phyloP scores from a whole-genome alignment of 2,113 vertebrate species.

The Thinocorus orbignyianus region DNA sequence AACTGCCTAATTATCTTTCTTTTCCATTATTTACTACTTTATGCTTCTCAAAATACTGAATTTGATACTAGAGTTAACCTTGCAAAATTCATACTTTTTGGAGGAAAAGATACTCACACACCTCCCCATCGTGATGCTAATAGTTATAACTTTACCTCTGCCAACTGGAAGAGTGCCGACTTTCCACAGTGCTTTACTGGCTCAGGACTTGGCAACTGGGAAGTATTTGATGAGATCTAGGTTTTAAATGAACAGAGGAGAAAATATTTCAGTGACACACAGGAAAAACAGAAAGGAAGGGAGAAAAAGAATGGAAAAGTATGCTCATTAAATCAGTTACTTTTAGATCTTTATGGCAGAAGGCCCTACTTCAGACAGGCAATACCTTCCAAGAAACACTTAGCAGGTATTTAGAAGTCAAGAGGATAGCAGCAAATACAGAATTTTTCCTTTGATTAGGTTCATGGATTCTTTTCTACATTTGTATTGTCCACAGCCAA shows the following conservation, averaged over 20 bases:
- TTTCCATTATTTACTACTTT: not conserved
- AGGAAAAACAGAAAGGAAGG: not conserved
- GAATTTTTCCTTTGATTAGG: not conserved
- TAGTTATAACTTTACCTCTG: slow-evolving; percentile 78
- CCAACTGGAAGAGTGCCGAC: slow-evolving; percentile 83
- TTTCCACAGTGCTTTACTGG: slow-evolving; percentile 82
- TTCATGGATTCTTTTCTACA: not conserved
- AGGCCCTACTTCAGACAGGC: not conserved
- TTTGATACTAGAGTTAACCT: not conserved
- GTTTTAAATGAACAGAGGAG: slow-evolving; percentile 55
- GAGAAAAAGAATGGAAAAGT: not conserved
- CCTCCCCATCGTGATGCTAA: not conserved
- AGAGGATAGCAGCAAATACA: not conserved
- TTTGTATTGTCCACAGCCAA: not conserved
- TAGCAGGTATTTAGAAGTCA: not conserved
- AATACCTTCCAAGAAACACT: not conserved
- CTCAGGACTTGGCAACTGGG: slow-evolving; percentile 77
- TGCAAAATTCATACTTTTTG: not conserved
- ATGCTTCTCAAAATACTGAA: not conserved
- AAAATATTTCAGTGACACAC: slow-evolving; percentile 9
- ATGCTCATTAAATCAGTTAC: not conserved
- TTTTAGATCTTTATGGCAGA: not conserved
- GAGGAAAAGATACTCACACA: not conserved
- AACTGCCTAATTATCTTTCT: not conserved
- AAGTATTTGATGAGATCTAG: slow-evolving; percentile 81